Conservation (phyloP, 2,888 invertebrate species). For the Pseudococcus longispinus region DNA sequence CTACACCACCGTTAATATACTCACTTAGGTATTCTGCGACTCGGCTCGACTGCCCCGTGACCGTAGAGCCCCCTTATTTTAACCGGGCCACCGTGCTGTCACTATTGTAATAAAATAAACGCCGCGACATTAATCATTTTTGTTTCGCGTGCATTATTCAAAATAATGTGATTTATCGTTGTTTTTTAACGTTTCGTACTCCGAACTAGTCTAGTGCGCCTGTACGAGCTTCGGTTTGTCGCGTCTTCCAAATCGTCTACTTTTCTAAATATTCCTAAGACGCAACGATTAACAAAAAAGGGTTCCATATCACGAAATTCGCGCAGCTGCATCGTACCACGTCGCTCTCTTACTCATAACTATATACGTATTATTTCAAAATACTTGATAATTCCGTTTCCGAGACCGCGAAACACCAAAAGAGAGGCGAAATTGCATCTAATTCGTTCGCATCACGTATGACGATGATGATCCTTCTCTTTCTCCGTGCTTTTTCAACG, state of each 20-base stretch:
- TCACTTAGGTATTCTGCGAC: background rate
- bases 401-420: background rate
- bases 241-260: background rate
- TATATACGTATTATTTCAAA: background rate
- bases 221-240: background rate
- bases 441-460: slow-evolving; percentile 34
- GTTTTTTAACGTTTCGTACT: slow-evolving; percentile 12
- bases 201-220: too few relatives aligned
- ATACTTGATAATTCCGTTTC: background rate
- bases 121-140: slow-evolving; percentile 50
- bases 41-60: background rate
- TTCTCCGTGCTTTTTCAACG: background rate
- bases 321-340: background rate
- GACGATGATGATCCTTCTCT: background rate
- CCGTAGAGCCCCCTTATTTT: background rate
- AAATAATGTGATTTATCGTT: slow-evolving; percentile 54
- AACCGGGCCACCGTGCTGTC: slow-evolving; percentile 26
- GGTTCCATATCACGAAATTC: background rate
- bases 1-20: slow-evolving; percentile 40
- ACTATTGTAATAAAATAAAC: slow-evolving; percentile 47
- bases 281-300: background rate
- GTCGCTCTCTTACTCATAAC: background rate
- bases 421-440: background rate
- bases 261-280: background rate
- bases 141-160: slow-evolving; percentile 51